Base-by-base conservation (phyloP, 2,113 vertebrate genomes). In the Thinocorus orbignyianus region DNA sequence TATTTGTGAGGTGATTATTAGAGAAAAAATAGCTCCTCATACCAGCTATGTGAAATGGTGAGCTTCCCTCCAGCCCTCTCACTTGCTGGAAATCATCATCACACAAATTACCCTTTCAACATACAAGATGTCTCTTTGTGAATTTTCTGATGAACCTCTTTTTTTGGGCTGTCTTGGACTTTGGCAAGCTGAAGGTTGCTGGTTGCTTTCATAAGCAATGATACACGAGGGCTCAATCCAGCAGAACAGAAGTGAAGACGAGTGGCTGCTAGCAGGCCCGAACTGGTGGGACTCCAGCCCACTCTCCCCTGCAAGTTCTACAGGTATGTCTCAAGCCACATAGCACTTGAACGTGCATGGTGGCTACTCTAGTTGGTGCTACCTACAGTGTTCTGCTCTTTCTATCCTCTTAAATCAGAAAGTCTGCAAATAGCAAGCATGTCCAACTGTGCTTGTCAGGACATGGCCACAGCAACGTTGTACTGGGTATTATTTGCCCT, bases 351-450 rank as follows among this genome's bases (percentile, higher is more conserved):
- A 11, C 1, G 1, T 33, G 42, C 49, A 35, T 16, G 23, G 31
- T 0, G 0, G 24, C 1, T 0, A 16, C 44, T 66, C 26, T 37
- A 52, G 61, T 7, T 35, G 18, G 13, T 30, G 51, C 42, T 81
- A 66, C 25, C 30, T 25, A 17, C 61, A 51, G 35, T 31, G 33
- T 51, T 73, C 42, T 42, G 51, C 51, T 58, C 2, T 25, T 74
- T 60, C 52, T 89, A 7, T 19, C 52, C 52, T 30, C 18, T 24
- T 44, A 60, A 60, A 74, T 37, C 44, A 73, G 20, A 35, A 31
- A 31, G 26, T 4, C 24, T 62, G n/a, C 12, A 31, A 54, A 41
- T 24, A 46, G 24, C 19, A 26, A 26, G n/a, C 18, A 23, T 2
- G 10, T 25, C 48, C 35, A 24, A 10, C 62, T 17, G 10, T 48